Percentiles rank a stretch among this genome's conserved stretches.
Conservation (phyloP, 2,113 vertebrate species). For the Drymodes brunneopygia region DNA sequence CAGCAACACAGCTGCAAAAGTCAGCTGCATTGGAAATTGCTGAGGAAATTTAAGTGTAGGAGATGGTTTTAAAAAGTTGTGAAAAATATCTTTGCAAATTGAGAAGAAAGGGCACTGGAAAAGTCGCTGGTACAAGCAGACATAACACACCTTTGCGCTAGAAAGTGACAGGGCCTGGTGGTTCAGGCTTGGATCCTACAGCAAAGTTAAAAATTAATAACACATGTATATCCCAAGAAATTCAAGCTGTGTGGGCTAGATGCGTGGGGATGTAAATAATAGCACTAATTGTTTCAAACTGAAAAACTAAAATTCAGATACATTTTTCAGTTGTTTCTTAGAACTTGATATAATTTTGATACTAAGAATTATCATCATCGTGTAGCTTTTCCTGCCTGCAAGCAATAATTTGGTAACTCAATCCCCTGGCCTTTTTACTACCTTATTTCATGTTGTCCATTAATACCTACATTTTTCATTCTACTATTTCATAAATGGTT, state of each 20-base stretch:
- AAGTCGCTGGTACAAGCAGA: not conserved
- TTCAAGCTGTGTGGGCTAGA: constrained; percentile 10
- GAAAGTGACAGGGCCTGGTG: not conserved
- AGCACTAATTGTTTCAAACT: constrained; percentile 4
- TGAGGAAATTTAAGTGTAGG: constrained; percentile 6
- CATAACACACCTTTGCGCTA: not conserved
- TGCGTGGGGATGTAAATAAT: not conserved
- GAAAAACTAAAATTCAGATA: not conserved
- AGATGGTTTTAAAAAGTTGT: constrained; percentile 15
- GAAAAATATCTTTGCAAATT: constrained; percentile 33
- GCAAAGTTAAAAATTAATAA: not conserved
- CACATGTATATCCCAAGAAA: constrained; percentile 1
- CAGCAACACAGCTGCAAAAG: not conserved
- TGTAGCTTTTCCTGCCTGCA: not conserved
- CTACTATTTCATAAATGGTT: not conserved
- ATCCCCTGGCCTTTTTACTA: not conserved
- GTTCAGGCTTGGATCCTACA: not conserved
- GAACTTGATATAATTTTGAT: not conserved
- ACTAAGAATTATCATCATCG: not conserved
- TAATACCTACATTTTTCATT: not conserved
- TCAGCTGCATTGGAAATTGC: constrained; percentile 4
- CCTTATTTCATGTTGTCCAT: not conserved
- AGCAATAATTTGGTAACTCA: not conserved
- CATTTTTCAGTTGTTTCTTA: not conserved
- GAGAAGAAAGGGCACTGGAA: not conserved